These are phyloP conservation scores for Tragopan temminckii DNA, from an alignment of 2,797 vertebrate species.

Conservation along the genomic window DNA sequence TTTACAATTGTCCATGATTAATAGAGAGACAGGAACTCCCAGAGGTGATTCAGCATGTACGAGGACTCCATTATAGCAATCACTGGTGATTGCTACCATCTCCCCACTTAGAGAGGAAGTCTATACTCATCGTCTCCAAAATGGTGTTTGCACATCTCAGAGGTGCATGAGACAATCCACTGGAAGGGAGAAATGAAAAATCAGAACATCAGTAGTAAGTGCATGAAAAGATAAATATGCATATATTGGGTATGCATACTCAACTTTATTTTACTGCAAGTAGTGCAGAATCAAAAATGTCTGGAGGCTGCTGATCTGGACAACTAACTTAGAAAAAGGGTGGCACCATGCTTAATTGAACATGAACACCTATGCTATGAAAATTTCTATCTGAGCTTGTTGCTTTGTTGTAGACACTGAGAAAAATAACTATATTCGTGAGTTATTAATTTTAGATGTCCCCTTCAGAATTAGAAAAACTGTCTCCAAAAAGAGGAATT, in stretches of 20 bases:
- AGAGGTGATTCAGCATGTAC: neutral
- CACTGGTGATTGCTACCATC: neutral
- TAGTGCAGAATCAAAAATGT: accelerated
- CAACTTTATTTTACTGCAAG: neutral
- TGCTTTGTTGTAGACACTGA: neutral
- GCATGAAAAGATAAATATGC: neutral
- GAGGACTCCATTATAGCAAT: neutral
- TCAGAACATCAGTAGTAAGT: neutral
- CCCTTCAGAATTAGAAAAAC: neutral
- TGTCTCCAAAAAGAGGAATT: neutral
- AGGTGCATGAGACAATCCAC: neutral
- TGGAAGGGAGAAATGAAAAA: neutral
- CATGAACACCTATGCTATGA: neutral
- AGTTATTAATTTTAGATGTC: neutral
- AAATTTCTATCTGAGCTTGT: neutral
- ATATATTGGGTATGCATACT: neutral
- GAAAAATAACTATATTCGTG: neutral
- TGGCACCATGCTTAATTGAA: neutral
- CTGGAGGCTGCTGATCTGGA: neutral
- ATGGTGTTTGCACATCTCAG: neutral
- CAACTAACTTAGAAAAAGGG: neutral
- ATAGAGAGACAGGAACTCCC: neutral
- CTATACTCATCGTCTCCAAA: neutral
- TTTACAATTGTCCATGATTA: neutral
- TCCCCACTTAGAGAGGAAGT: neutral